phyloP scores from a whole-genome alignment of 1,140 invertebrate genomes.

The Lordiphosa mommai region DNA sequence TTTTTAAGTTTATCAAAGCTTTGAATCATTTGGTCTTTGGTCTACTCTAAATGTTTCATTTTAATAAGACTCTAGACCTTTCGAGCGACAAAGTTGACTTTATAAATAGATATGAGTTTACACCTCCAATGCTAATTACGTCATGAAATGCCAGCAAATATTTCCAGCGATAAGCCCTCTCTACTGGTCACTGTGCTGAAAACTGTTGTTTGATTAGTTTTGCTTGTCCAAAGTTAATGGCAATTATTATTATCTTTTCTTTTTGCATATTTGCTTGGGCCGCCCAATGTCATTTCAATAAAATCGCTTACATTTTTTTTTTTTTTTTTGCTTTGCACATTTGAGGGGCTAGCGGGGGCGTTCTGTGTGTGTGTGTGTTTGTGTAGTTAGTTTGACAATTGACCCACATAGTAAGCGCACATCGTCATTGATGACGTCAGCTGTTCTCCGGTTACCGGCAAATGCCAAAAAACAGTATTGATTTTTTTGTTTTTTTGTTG shows the following conservation, averaged over 20 bases:
- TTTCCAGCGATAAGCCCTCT: conserved; percentile 36
- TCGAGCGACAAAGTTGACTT: too few relatives aligned
- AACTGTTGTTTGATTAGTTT: conserved; percentile 19
- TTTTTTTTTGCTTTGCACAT: conserved; percentile 55
- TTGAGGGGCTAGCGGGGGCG: conserved; percentile 27
- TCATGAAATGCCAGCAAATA: conserved; percentile 67
- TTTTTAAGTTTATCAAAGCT: too few relatives aligned
- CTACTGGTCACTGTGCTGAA: not conserved
- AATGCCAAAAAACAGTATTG: conserved; percentile 45
- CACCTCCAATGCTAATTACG: conserved; percentile 48
- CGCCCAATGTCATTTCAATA: conserved; percentile 73
- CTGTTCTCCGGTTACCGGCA: conserved; percentile 53
- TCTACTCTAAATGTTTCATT: too few relatives aligned
- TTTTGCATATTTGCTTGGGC: conserved; percentile 18
- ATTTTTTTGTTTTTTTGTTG: conserved; percentile 20
- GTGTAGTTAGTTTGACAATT: conserved; percentile 57
- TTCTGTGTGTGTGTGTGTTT: conserved; percentile 16
- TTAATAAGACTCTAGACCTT: too few relatives aligned
- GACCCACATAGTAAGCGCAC: conserved; percentile 56
- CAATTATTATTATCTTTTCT: conserved; percentile 34
- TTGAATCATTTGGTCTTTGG: too few relatives aligned
- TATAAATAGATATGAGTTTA: conserved; percentile 33
- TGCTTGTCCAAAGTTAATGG: conserved; percentile 7
- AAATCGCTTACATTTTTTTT: conserved; percentile 62
- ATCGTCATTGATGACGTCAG: conserved; percentile 58